Conservation (phyloP, 23 tunicate genomes). For the Trididemnum miniatum region DNA sequence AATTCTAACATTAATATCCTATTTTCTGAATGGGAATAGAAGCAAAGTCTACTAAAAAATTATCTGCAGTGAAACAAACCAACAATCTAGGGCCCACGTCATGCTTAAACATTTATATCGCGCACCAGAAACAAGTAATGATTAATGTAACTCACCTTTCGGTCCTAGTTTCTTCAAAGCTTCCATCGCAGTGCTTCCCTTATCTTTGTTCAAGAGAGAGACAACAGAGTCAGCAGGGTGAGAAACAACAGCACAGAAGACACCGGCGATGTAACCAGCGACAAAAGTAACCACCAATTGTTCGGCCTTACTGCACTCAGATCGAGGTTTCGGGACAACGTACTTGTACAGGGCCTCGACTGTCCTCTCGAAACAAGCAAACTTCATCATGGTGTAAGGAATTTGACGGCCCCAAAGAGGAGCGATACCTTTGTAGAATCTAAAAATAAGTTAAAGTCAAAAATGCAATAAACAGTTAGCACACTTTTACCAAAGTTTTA, state of each 20-base stretch:
- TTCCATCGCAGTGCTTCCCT: constrained; percentile 71
- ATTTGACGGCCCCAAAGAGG: constrained; percentile 97
- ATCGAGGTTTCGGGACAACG: constrained; percentile 95
- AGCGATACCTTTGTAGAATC: constrained; percentile 89
- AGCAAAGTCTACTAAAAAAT: no score
- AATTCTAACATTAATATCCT: no score
- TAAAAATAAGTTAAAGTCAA: no score
- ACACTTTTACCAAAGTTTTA: no score
- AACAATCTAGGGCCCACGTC: no score
- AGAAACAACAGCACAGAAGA: constrained; percentile 99
- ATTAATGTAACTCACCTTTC: constrained; percentile 73
- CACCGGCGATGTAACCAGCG: constrained; percentile 99
- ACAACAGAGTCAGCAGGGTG: constrained; percentile 99
- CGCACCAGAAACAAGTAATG: no score
- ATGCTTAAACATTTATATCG: no score
- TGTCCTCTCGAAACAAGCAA: constrained; percentile 99
- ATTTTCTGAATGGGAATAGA: no score
- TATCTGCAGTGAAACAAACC: no score
- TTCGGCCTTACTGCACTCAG: constrained; percentile 84
- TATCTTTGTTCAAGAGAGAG: constrained; percentile 89
- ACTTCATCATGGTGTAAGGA: constrained; percentile 99
- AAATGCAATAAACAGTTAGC: no score
- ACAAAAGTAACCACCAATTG: constrained; percentile 94
- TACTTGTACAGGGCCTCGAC: constrained; percentile 95
- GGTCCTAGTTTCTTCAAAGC: constrained; percentile 98